These are phyloP conservation scores for Furcifer pardalis DNA, from an alignment of 2,797 vertebrate species.

Conservation along the genomic window DNA sequence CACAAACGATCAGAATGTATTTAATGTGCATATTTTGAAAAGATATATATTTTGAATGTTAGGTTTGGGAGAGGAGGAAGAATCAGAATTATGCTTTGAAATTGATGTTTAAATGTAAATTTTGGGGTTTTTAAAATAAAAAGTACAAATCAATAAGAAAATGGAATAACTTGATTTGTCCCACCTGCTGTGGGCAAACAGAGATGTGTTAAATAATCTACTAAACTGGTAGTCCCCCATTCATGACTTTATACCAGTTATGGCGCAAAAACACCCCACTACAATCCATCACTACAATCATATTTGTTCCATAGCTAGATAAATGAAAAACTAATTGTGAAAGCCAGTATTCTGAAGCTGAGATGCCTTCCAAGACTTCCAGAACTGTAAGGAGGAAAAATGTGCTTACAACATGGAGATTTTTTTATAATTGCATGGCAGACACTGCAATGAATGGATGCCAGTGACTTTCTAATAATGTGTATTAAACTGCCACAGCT, in stretches of 20 bases:
- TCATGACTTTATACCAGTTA: neutral
- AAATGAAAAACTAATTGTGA: neutral
- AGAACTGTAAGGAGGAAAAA: neutral
- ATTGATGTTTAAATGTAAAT: neutral
- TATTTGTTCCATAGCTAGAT: neutral
- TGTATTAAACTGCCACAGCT: neutral
- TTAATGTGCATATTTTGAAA: no score
- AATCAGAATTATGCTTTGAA: no score
- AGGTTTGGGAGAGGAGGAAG: no score
- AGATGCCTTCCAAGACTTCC: neutral
- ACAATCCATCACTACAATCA: neutral
- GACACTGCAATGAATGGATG: neutral
- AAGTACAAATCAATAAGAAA: neutral
- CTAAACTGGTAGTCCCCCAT: no score
- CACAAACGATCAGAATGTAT: no score
- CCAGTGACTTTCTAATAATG: conserved; percentile 11
- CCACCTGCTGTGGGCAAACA: no score
- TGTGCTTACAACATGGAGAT: neutral
- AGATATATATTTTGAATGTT: no score
- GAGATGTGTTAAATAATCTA: no score
- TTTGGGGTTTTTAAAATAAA: neutral
- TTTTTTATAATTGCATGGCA: neutral
- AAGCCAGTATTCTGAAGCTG: neutral
- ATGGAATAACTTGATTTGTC: neutral
- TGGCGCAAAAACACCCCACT: no score